Base-by-base conservation (phyloP, 35 echinoderm and acorn worm genomes). In the Chiridota heheva region DNA sequence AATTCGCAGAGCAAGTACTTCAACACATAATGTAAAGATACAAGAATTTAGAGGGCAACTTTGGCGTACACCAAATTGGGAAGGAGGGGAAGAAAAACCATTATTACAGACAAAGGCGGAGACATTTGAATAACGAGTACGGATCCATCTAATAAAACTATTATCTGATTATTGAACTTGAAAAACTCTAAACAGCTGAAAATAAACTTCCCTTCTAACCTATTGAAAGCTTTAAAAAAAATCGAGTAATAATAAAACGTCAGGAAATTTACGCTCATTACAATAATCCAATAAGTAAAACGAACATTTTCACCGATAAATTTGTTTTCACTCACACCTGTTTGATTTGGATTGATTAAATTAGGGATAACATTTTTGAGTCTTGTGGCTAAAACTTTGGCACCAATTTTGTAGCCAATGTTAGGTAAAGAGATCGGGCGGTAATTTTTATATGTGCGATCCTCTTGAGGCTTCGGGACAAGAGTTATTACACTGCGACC, bases 401-500 rank as follows among this genome's bases (percentile, higher is more conserved):
- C 20, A 67, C 24, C 57, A 64, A 81, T 64, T 81, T 70, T 68
- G 30, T 42, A 44, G 68, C 68, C 78, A 67, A 38, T 17, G 44
- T 81, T 81, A 13, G 68, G 36, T 40, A 70, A 39, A 28, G 78
- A 40, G 40, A 81, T 70, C 4, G 78, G 78, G 31, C 78, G 15
- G 25, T 33, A 81, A 20, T 67, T 81, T 30, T 44, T 63, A 15
- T 68, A 66, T 32, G 36, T 62, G 28, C 67, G 36, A 67, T 32
- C 58, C 34, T 68, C 44, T 28, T 44, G 40, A 41, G 58, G 58
- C 40, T 81, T 81, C 22, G 41, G 59, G 27, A 81, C 68, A 45
- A 81, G 44, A 13, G 78, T 67, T 36, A 81, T 81, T 31, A 81
- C 16, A 71, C 58, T 44, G 38, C 40, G 58, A 67, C 60, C 48